These are phyloP conservation scores for Drosophila sulfurigaster DNA, from an alignment of 1,140 invertebrate species.

Conservation along the genomic window DNA sequence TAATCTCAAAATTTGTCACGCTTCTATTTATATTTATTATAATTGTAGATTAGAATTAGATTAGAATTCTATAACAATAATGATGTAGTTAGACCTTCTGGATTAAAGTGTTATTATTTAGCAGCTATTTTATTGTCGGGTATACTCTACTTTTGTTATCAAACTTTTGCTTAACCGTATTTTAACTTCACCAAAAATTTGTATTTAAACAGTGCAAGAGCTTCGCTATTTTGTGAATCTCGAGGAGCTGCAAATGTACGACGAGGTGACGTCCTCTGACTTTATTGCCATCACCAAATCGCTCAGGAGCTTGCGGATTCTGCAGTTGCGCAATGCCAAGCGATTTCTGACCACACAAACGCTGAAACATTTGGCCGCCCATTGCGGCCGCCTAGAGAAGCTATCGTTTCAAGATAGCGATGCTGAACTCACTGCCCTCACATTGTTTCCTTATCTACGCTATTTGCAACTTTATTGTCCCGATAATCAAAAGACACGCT, in stretches of 20 bases:
- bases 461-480: slow-evolving; percentile 66
- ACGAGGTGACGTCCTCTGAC: slow-evolving; percentile 64
- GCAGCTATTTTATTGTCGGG: too few relatives aligned
- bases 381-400: slow-evolving; percentile 56
- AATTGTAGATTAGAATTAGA: too few relatives aligned
- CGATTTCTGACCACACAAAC: slow-evolving; percentile 60
- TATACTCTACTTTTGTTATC: neutral
- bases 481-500: slow-evolving; percentile 56
- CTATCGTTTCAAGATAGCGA: slow-evolving; percentile 65
- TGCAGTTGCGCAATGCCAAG: slow-evolving; percentile 65
- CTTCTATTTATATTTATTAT: too few relatives aligned
- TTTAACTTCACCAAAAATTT: too few relatives aligned
- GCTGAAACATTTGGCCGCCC: slow-evolving; percentile 53
- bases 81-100: too few relatives aligned
- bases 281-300: slow-evolving; percentile 57
- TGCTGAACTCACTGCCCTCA: slow-evolving; percentile 60
- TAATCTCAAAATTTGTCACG: too few relatives aligned
- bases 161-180: too few relatives aligned
- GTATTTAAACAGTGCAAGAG: slow-evolving; percentile 57
- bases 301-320: slow-evolving; percentile 44
- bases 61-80: too few relatives aligned
- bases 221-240: slow-evolving; percentile 59
- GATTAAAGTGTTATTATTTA: too few relatives aligned
- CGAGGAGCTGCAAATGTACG: slow-evolving; percentile 58
- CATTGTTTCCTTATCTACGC: slow-evolving; percentile 53